Conservation (phyloP, 37 sponge, comb jelly and placozoan genomes). For the Aphrocallistes beatrix region DNA sequence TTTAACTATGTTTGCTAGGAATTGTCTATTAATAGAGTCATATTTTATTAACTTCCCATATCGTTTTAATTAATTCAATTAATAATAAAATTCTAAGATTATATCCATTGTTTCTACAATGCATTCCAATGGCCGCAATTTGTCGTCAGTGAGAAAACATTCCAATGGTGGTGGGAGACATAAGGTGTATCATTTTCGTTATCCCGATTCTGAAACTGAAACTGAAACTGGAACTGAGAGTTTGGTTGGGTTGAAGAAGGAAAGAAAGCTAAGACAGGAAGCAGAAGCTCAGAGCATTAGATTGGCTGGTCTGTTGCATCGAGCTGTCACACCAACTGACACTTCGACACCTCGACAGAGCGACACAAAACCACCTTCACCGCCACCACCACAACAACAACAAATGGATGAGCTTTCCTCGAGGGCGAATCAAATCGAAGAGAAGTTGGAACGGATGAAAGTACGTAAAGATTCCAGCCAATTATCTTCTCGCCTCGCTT, state of each 20-base stretch:
- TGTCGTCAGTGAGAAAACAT: not conserved
- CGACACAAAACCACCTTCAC: too few species aligned
- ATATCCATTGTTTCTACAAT: not conserved
- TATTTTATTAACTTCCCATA: not conserved
- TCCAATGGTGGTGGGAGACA: not conserved
- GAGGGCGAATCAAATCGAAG: not conserved
- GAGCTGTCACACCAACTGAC: not conserved
- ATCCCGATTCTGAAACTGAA: not conserved
- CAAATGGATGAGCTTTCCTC: not conserved
- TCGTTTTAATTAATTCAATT: not conserved
- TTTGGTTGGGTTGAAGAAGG: not conserved
- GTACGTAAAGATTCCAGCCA: not conserved
- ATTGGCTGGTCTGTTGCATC: not conserved
- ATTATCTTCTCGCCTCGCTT: not conserved
- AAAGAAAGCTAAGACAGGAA: not conserved
- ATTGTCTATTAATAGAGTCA: not conserved
- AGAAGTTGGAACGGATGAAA: not conserved
- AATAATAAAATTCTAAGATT: not conserved
- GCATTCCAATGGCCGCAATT: not conserved
- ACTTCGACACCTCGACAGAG: not conserved
- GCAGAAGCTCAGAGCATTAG: not conserved
- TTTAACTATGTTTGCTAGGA: not conserved
- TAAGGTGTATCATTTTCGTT: not conserved
- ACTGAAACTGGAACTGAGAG: not conserved
- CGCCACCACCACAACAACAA: not conserved